Percentiles rank a stretch among this genome's conserved stretches.
Conservation (phyloP, 2,888 invertebrate genomes). For the Augochlorella aurata region DNA sequence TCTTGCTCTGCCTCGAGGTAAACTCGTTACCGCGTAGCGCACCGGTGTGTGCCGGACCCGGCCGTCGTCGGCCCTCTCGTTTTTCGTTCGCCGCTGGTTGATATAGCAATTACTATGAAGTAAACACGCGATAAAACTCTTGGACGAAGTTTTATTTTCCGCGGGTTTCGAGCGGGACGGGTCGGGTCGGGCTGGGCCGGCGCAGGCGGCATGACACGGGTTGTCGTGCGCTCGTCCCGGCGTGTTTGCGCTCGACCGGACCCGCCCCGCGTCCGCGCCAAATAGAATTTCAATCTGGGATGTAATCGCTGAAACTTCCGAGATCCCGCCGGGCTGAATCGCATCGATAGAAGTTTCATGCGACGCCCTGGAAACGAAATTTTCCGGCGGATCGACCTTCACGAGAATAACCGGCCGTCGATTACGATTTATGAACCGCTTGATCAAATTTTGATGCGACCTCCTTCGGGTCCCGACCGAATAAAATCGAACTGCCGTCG, state of each 20-base stretch:
- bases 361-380: conserved; percentile 33
- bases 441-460: conserved; percentile 44
- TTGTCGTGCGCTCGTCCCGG: no score
- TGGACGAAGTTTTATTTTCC: conserved; percentile 53
- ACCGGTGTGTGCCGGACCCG: not conserved
- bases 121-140: conserved; percentile 61
- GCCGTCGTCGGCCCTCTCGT: not conserved
- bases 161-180: conserved; percentile 29
- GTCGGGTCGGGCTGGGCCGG: not conserved
- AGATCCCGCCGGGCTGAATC: conserved; percentile 48
- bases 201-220: not conserved
- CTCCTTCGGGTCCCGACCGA: not conserved
- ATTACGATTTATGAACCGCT: conserved; percentile 55
- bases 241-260: conserved; percentile 53
- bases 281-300: conserved; percentile 62
- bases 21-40: conserved; percentile 47
- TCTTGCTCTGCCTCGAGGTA: conserved; percentile 46
- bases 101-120: conserved; percentile 60
- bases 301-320: conserved; percentile 61
- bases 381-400: conserved; percentile 40
- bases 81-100: conserved; percentile 40
- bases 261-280: conserved; percentile 27
- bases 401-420: conserved; percentile 33
- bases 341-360: conserved; percentile 50
- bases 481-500: conserved; percentile 4